A percentile compares a stretch with the other conserved stretches of the same genome.
Conservation (phyloP, 1,140 invertebrate species). For the Helicoverpa zea region DNA sequence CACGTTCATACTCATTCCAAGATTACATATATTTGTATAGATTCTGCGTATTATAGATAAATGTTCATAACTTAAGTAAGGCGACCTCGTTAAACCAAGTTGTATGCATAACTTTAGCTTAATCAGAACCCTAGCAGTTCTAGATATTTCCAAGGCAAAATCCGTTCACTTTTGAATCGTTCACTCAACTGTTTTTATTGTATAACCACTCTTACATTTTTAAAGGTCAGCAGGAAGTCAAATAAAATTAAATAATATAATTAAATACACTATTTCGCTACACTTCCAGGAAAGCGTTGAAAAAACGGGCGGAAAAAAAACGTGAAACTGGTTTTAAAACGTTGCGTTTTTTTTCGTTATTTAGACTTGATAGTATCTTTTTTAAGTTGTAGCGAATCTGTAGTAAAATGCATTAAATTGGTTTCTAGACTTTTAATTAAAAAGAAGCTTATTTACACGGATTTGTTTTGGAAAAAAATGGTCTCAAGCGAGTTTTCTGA, state of each 20-base stretch:
- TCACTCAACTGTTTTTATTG: conserved; percentile 38
- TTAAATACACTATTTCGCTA: not conserved
- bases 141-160: conserved; percentile 51
- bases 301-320: not conserved
- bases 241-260: conserved; percentile 41
- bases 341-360: not conserved
- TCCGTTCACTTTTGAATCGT: conserved; percentile 48
- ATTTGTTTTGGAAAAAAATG: too few species aligned
- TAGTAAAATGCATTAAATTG: too few species aligned
- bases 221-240: conserved; percentile 54
- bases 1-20: too few species aligned
- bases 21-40: too few species aligned
- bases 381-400: not conserved
- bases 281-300: conserved; percentile 21
- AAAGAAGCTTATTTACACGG: too few species aligned
- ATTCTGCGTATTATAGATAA: not conserved
- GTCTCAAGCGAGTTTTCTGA: too few species aligned
- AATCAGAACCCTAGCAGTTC: conserved; percentile 30
- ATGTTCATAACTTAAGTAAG: not conserved
- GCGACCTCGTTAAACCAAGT: conserved; percentile 6
- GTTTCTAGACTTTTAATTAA: too few species aligned
- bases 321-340: not conserved
- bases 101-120: not conserved
- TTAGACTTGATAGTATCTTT: too few species aligned
- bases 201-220: conserved; percentile 11